Evolutionary conservation across 2,113 vertebrate species (phyloP), one percentile per base, ranked within the genome.

Genomic region (Elaphurus davidianus): DNA sequence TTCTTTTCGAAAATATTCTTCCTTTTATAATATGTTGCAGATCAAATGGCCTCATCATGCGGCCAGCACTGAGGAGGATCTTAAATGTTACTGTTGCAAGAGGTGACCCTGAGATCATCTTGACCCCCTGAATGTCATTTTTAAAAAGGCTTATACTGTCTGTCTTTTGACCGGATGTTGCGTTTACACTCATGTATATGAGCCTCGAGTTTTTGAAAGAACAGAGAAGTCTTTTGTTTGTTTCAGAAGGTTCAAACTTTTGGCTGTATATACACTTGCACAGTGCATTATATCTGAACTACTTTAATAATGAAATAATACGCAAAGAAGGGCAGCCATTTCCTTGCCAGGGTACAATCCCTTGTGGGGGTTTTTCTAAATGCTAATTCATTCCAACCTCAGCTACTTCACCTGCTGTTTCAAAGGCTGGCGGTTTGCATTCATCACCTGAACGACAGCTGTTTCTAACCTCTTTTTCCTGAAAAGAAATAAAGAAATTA

Each of bases 391-490:
- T 99, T 99, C 98, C 91, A 98, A 98, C 96, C 96, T 98, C 98
- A 60, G 98, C 98, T 98, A 94, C 96, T 98, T 98, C 98, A 98
- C 98, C 98, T 99, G 98, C 99, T 98, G 97, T 97, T 98, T 99
- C 98, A 98, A 98, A 98, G 98, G 95, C 98, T 99, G 98, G 98
- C 98, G 99, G 98, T 97, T 98, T 99, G 98, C 98, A 98, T 99
- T 99, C 98, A 98, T 99, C 99, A 98, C 98, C 98, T 98, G 99
- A 99, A 57, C 99, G 99, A 98, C 99, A 99, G 98, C 98, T 99
- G 98, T 98, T 99, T 98, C 97, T 95, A 98, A 98, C 97, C 95
- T 98, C 95, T 98, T 99, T 98, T 96, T 89, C 88, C 97, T 97
- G 91, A 97, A 97, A 98, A 98, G 97, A 95, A 98, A 97, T 87